phyloP scores from a whole-genome alignment of 2,113 vertebrate genomes.

The Aspiorhynchus laticeps region DNA sequence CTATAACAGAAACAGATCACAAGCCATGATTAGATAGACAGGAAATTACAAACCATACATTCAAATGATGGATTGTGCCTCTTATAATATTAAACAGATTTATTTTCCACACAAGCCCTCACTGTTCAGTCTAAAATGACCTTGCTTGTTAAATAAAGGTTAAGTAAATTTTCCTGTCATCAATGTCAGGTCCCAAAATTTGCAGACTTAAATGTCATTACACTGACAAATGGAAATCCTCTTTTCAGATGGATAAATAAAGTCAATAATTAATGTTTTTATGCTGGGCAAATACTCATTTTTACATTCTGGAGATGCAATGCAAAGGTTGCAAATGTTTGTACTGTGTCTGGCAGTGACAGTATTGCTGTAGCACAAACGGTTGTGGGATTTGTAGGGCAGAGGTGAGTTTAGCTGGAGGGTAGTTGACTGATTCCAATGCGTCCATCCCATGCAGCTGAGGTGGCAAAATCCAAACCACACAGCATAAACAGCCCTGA shows the following conservation, averaged over 20 bases:
- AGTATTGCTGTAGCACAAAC: background rate
- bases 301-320: background rate
- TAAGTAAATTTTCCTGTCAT: background rate
- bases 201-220: background rate
- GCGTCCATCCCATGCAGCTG: background rate
- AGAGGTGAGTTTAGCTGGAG: slow-evolving; percentile 10
- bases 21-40: slow-evolving; percentile 33
- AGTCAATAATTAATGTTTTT: background rate
- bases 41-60: slow-evolving; percentile 51
- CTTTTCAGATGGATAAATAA: background rate
- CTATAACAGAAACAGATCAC: background rate
- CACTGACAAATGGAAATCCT: background rate
- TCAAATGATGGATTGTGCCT: slow-evolving; percentile 42
- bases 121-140: background rate
- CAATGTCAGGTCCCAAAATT: background rate
- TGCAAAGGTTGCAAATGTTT: background rate
- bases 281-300: background rate
- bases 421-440: background rate
- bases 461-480: background rate
- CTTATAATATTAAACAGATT: slow-evolving; percentile 45
- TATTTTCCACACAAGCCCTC: slow-evolving; percentile 1
- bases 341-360: background rate
- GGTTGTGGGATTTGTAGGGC: background rate
- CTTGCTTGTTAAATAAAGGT: slow-evolving; percentile 11
- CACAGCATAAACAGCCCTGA: slow-evolving; percentile 43